Conservation (phyloP, 2,888 invertebrate species). For the Gymnocheta viridis region DNA sequence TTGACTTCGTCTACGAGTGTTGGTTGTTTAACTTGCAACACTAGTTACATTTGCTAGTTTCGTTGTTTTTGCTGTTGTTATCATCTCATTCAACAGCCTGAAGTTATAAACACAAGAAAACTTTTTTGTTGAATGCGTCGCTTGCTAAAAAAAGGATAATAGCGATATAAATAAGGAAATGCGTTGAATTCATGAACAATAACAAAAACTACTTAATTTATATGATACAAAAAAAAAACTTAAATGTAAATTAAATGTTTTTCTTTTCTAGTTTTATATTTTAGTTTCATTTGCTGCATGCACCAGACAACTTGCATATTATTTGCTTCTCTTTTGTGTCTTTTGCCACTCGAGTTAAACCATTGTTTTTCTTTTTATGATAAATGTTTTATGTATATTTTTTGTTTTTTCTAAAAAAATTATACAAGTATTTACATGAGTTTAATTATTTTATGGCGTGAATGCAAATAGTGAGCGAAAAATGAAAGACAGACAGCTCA, state of each 20-base stretch:
- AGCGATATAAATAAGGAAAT: slow-evolving; percentile 55
- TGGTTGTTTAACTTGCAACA: slow-evolving; percentile 3
- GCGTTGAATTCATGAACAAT: slow-evolving; percentile 49
- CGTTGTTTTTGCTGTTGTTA: background rate
- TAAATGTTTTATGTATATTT: slow-evolving; percentile 7
- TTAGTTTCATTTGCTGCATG: slow-evolving; percentile 26
- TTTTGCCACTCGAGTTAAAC: slow-evolving; percentile 45
- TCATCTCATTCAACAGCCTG: slow-evolving; percentile 51
- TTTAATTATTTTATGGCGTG: slow-evolving; percentile 56
- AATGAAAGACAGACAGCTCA: background rate
- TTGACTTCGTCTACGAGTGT: slow-evolving; percentile 21
- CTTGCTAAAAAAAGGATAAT: slow-evolving; percentile 26
- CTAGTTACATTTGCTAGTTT: background rate
- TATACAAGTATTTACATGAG: slow-evolving; percentile 27
- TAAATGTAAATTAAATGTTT: slow-evolving; percentile 48
- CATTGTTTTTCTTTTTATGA: slow-evolving; percentile 17
- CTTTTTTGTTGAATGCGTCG: slow-evolving; percentile 3
- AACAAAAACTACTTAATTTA: slow-evolving; percentile 19
- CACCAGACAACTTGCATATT: slow-evolving; percentile 45
- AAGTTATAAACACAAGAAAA: slow-evolving; percentile 42
- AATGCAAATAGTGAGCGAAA: slow-evolving; percentile 8
- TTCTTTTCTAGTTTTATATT: slow-evolving; percentile 29
- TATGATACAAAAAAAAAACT: slow-evolving; percentile 16
- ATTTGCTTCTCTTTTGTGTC: slow-evolving; percentile 18
- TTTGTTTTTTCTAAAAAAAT: background rate